These are phyloP conservation scores for Cynoglossus semilaevis DNA, from an alignment of 2,113 vertebrate genomes.

Conservation along the genomic window DNA sequence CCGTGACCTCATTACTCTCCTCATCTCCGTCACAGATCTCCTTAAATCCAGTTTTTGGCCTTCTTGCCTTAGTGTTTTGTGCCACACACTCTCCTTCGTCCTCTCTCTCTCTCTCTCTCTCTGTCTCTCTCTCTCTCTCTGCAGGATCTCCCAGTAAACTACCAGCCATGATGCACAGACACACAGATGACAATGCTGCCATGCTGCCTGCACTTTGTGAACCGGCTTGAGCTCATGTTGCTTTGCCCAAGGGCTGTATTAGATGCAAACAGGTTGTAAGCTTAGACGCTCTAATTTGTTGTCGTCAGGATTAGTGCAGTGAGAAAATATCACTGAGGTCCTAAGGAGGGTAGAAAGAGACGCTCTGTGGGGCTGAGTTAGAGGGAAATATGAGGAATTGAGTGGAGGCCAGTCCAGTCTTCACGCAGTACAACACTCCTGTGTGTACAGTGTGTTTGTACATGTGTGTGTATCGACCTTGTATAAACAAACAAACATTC, in stretches of 20 bases:
- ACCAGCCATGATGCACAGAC: conserved; percentile 20
- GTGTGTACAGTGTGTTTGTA: conserved; percentile 36
- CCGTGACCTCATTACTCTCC: conserved; percentile 39
- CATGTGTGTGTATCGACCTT: conserved; percentile 68
- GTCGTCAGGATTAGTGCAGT: conserved; percentile 56
- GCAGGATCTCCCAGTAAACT: conserved; percentile 10
- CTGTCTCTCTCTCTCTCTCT: background rate
- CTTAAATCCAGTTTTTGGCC: conserved; percentile 11
- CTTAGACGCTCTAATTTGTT: conserved; percentile 54
- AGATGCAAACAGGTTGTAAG: conserved; percentile 65
- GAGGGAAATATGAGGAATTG: conserved; percentile 48
- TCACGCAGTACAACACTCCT: conserved; percentile 56
- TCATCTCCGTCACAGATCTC: conserved; percentile 29
- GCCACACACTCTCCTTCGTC: background rate
- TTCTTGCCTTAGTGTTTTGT: background rate
- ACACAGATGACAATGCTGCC: conserved; percentile 25
- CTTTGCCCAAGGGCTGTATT: conserved; percentile 59
- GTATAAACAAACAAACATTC: conserved; percentile 79
- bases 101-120: conserved; percentile 1
- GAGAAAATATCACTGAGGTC: conserved; percentile 38
- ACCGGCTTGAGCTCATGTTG: conserved; percentile 45
- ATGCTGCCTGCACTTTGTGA: conserved; percentile 44
- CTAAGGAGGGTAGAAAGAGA: conserved; percentile 5
- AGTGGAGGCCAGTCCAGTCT: conserved; percentile 45
- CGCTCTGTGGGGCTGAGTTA: conserved; percentile 26